Conservation (phyloP, 2,113 vertebrate species). For the Tragelaphus imberbis region DNA sequence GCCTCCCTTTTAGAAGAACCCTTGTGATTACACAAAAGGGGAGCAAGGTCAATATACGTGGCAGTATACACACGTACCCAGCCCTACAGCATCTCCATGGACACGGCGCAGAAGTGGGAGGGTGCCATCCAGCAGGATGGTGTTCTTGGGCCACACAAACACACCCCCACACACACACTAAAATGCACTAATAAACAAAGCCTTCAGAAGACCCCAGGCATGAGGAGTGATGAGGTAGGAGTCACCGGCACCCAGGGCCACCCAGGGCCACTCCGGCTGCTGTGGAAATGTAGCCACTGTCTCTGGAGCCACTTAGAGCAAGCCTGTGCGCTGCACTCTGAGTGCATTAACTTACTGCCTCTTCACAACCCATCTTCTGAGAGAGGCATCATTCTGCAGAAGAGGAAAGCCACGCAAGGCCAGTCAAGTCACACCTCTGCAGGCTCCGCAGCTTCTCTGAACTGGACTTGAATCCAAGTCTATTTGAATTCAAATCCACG, state of each 20-base stretch:
- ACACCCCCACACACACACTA: background rate
- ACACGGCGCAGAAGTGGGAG: background rate
- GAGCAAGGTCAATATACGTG: background rate
- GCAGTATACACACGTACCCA: background rate
- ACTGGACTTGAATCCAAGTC: background rate
- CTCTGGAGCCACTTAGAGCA: background rate
- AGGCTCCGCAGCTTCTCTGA: background rate
- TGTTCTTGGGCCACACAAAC: background rate
- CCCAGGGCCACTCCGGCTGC: background rate
- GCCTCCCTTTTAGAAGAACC: background rate
- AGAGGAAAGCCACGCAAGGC: background rate
- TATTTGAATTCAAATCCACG: background rate
- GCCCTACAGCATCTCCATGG: background rate
- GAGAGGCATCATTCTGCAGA: background rate
- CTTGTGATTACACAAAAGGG: background rate
- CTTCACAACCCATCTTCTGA: background rate
- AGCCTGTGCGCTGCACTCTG: background rate
- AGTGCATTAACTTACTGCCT: background rate
- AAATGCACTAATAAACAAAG: background rate
- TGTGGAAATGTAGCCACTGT: background rate
- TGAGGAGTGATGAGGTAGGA: background rate
- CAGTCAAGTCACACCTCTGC: background rate
- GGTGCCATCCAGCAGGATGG: background rate
- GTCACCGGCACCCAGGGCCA: accelerated
- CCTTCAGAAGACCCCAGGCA: background rate